Percentiles rank a stretch among this genome's conserved stretches.
phyloP scores from a whole-genome alignment of 2,113 vertebrate genomes.

The Cryptotis parvus region DNA sequence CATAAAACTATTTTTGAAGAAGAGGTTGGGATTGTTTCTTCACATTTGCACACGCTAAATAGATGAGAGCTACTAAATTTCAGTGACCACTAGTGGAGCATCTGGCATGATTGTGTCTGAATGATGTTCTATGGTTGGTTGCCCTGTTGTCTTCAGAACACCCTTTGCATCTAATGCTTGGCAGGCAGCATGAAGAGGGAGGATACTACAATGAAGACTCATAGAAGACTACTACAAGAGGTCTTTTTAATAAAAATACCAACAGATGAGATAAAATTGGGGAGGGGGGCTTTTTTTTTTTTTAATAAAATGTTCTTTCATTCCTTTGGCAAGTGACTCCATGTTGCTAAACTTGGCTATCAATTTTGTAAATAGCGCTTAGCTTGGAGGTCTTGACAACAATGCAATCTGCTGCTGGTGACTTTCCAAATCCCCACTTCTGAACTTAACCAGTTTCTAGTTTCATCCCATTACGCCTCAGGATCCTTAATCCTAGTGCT shows the following conservation, averaged over 20 bases:
- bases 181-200: background rate
- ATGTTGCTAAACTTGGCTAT: background rate
- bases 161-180: background rate
- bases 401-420: rapidly evolving
- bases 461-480: background rate
- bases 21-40: background rate
- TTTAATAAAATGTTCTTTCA: background rate
- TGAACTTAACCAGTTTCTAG: no score
- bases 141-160: background rate
- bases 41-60: background rate
- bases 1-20: background rate
- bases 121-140: background rate
- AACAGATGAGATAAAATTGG: background rate
- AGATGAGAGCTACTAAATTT: background rate
- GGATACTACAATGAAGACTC: background rate
- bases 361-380: background rate
- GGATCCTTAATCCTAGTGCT: background rate
- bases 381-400: background rate
- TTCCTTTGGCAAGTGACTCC: background rate
- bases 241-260: no score
- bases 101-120: background rate
- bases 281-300: no score
- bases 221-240: background rate
- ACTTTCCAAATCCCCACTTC: no score
- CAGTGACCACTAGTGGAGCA: background rate